Conservation (phyloP, 2,888 invertebrate species). For the Acrobasis suavella region DNA sequence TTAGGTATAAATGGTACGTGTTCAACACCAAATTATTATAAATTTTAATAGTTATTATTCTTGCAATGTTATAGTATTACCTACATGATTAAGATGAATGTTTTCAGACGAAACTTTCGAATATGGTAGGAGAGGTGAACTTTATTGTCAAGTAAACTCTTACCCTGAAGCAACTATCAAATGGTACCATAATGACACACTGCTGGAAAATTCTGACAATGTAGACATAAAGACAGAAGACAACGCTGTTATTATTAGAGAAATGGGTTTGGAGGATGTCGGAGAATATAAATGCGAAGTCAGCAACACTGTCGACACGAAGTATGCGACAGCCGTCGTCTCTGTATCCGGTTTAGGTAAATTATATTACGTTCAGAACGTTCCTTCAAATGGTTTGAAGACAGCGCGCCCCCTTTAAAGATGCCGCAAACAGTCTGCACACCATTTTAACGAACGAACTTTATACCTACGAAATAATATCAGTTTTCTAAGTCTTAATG, state of each 20-base stretch:
- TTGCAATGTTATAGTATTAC: too few relatives aligned
- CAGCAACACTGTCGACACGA: slow-evolving; percentile 44
- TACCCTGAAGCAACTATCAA: slow-evolving; percentile 59
- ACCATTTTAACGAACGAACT: too few relatives aligned
- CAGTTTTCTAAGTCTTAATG: too few relatives aligned
- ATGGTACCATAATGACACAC: slow-evolving; percentile 61
- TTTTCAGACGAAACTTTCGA: slow-evolving; percentile 54
- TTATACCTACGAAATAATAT: too few relatives aligned
- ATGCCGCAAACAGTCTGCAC: too few relatives aligned
- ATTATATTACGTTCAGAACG: too few relatives aligned
- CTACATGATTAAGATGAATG: too few relatives aligned
- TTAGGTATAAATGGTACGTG: too few relatives aligned
- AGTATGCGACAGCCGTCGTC: slow-evolving; percentile 43
- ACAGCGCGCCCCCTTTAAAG: too few relatives aligned
- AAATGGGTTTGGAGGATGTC: slow-evolving; percentile 53
- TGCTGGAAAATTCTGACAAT: slow-evolving; percentile 40
- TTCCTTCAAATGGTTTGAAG: too few relatives aligned
- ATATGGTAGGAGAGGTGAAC: slow-evolving; percentile 52
- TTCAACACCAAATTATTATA: too few relatives aligned
- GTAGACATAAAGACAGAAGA: slow-evolving; percentile 43
- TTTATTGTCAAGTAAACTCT: slow-evolving; percentile 59
- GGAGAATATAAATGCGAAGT: slow-evolving; percentile 60
- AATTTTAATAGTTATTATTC: too few relatives aligned
- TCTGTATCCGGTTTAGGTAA: slow-evolving; percentile 64
- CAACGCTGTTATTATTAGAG: slow-evolving; percentile 50